A percentile compares a stretch with the other conserved stretches of the same genome.
phyloP scores from a whole-genome alignment of 2,797 vertebrate genomes.

The Numenius phaeopus region DNA sequence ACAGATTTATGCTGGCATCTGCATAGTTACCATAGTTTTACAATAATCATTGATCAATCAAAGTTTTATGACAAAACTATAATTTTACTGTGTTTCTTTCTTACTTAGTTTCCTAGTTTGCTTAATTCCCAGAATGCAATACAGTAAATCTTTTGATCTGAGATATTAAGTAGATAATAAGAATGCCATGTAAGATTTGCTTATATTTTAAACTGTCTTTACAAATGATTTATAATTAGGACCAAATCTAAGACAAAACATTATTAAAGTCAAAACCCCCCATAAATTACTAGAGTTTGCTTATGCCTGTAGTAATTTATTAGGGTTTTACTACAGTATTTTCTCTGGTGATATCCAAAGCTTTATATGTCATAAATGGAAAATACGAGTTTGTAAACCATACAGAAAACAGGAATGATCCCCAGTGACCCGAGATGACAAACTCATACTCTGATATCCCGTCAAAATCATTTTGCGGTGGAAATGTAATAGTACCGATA shows the following conservation, averaged over 20 bases:
- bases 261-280: constrained; percentile 76
- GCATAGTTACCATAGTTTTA: constrained; percentile 76
- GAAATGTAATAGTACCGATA: background rate
- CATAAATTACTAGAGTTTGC: constrained; percentile 72
- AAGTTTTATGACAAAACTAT: constrained; percentile 79
- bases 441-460: background rate
- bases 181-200: constrained; percentile 78
- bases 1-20: constrained; percentile 78
- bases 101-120: constrained; percentile 79
- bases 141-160: constrained; percentile 74
- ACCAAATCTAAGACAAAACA: constrained; percentile 80
- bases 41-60: constrained; percentile 82
- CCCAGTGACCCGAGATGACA: constrained; percentile 19
- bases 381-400: constrained; percentile 48
- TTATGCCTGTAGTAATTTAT: constrained; percentile 72
- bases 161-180: constrained; percentile 82
- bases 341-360: constrained; percentile 62
- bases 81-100: constrained; percentile 72
- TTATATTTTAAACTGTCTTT: constrained; percentile 79
- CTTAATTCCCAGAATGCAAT: constrained; percentile 80
- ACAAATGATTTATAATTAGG: constrained; percentile 80
- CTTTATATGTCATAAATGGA: constrained; percentile 51
- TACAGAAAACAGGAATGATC: background rate
- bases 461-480: background rate
- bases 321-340: constrained; percentile 69